These are phyloP conservation scores for Brenthis daphne DNA, from an alignment of 2,888 invertebrate species.

Conservation along the genomic window DNA sequence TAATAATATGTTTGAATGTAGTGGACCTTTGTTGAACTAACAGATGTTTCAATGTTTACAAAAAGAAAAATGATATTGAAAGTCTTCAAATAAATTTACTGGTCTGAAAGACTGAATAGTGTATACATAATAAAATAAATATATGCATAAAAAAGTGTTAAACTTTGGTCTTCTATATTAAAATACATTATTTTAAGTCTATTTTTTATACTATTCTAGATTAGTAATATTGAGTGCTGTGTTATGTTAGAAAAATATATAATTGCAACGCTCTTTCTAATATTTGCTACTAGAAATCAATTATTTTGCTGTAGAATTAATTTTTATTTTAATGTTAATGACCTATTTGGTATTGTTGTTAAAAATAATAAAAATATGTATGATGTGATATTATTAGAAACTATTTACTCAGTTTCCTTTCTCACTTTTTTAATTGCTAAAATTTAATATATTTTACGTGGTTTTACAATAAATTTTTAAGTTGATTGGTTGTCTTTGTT, in stretches of 20 bases:
- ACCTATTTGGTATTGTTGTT: slow-evolving; percentile 19
- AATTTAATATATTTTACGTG: slow-evolving; percentile 46
- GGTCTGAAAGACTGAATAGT: too few species aligned
- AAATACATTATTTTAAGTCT: slow-evolving; percentile 9
- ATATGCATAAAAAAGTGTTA: not conserved
- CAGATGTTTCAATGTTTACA: too few species aligned
- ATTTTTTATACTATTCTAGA: slow-evolving; percentile 31
- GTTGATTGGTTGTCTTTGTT: slow-evolving; percentile 2
- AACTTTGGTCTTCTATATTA: slow-evolving; percentile 9
- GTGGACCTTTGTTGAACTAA: not conserved
- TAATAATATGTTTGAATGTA: slow-evolving; percentile 10
- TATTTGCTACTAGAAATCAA: slow-evolving; percentile 14
- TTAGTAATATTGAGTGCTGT: slow-evolving; percentile 36
- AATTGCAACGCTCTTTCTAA: slow-evolving; percentile 21
- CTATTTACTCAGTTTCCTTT: slow-evolving; percentile 32
- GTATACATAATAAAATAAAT: too few species aligned
- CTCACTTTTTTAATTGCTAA: slow-evolving; percentile 40
- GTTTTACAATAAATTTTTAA: slow-evolving; percentile 45
- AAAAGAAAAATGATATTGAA: too few species aligned
- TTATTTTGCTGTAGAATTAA: slow-evolving; percentile 2
- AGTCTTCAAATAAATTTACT: too few species aligned
- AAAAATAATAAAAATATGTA: slow-evolving; percentile 30
- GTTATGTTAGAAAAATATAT: slow-evolving; percentile 31
- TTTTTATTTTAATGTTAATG: slow-evolving; percentile 15
- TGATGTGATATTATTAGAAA: slow-evolving; percentile 42